Conservation (phyloP, 2,113 vertebrate genomes). For the Ceuthmochares aereus region DNA sequence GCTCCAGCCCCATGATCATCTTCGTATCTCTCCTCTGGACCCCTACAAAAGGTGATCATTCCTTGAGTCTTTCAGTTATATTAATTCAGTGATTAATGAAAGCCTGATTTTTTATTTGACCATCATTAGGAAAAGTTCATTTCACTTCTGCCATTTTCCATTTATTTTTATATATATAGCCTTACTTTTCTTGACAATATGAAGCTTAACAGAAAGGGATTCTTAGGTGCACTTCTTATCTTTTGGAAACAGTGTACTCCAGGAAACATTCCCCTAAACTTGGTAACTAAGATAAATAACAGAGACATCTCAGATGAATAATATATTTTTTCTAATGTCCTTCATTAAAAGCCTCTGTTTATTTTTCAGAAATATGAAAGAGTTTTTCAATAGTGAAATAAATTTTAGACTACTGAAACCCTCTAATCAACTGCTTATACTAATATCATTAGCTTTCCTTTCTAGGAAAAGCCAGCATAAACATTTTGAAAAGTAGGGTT, state of each 20-base stretch:
- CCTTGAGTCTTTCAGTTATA: neutral
- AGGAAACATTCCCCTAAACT: neutral
- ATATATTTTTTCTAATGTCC: neutral
- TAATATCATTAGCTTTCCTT: neutral
- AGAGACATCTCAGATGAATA: neutral
- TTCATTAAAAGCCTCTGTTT: neutral
- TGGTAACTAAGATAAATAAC: neutral
- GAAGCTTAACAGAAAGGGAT: neutral
- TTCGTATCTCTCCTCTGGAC: neutral
- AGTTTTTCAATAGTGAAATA: neutral
- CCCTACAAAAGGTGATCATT: fast-evolving
- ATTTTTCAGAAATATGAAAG: neutral
- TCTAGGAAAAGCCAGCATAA: neutral
- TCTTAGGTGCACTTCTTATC: neutral
- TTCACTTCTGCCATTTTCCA: neutral
- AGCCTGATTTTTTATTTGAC: neutral
- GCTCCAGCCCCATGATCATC: neutral
- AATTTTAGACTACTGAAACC: neutral
- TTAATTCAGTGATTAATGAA: neutral
- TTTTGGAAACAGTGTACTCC: neutral
- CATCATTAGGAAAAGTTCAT: neutral
- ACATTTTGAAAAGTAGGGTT: neutral
- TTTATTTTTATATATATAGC: neutral
- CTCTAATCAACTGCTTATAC: neutral
- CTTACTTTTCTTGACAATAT: neutral